These are phyloP conservation scores for Ailurus styani DNA, from an alignment of 2,113 vertebrate genomes.

Conservation along the genomic window DNA sequence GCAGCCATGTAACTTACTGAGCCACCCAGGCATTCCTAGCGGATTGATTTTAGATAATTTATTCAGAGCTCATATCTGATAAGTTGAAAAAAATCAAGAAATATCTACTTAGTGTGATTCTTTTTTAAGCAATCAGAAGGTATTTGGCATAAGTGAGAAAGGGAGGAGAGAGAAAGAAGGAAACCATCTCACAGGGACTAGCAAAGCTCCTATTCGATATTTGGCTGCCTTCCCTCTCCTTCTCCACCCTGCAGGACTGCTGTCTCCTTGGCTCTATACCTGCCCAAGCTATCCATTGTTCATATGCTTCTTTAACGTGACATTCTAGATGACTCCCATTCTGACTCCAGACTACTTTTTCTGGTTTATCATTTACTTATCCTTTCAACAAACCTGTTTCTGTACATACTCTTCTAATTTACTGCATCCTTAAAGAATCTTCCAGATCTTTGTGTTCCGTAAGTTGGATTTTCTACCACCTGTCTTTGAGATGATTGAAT, in stretches of 20 bases:
- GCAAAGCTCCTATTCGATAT: neutral
- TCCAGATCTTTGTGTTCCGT: neutral
- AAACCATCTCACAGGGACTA: too few relatives aligned
- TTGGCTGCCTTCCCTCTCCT: too few relatives aligned
- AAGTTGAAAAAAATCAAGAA: neutral
- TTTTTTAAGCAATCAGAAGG: neutral
- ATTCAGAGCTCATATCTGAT: neutral
- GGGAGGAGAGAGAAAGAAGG: neutral
- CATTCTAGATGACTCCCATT: neutral
- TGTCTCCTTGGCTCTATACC: neutral
- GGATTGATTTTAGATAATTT: neutral
- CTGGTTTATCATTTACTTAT: neutral
- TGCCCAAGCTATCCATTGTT: rapidly evolving
- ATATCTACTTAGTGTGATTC: neutral
- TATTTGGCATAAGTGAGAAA: neutral
- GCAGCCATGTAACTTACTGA: too few relatives aligned
- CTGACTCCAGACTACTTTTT: neutral
- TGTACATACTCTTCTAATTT: neutral
- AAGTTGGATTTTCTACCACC: neutral
- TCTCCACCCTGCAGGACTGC: neutral
- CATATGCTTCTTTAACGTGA: neutral
- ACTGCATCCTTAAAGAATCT: neutral
- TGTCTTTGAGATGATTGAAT: neutral
- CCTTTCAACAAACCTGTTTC: neutral
- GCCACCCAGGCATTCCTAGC: neutral